Base-by-base conservation (phyloP, 2,113 vertebrate species). In the Chloropsis hardwickii region DNA sequence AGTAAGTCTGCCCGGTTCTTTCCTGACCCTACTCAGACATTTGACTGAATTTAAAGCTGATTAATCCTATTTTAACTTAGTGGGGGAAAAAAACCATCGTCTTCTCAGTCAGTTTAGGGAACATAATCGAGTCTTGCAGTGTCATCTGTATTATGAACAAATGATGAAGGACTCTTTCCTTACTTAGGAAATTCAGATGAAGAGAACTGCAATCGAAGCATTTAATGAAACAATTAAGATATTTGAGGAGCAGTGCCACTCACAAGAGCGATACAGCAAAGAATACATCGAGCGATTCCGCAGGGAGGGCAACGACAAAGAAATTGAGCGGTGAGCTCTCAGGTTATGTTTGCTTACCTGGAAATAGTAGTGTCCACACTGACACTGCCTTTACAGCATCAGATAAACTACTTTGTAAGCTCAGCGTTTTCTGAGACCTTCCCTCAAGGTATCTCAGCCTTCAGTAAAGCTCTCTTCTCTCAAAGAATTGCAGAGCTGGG, bases 221-320 rank as follows among this genome's bases (percentile, higher is more conserved):
- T 99, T 99, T 97, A 99, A 99, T 91, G 99, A 99, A 97, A 99
- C 99, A 19, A 99, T 99, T 98, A 98, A 99, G 97, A 99, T 99
- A 97, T 99, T 99, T 77, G 98, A 99, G 97, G 99, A 99, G 56
- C 99, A 99, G 96, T 99, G 99, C 97, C 98, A 99, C 53, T 98
- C 99, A 17, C 99, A 99, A 95, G 99, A 99, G 92, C 98, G 98
- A 31, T 98, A 98, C 71, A 99, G 99, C 97, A 99, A 99, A 89
- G 99, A 99, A 57, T 98, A 99, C 96, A 98, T 99, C 28, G 99
- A 99, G 90, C 97, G 98, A 45, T 99, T 99, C 96, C 98, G 98
- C 83, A 98, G 97, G 90, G 99, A 99, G 35, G 98, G 97, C 24
- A 98, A 98, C 11, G 99, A 99, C 93, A 99, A 99, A 86, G 99